phyloP scores from a whole-genome alignment of 2,888 invertebrate genomes.

The Scotopteryx bipunctaria region DNA sequence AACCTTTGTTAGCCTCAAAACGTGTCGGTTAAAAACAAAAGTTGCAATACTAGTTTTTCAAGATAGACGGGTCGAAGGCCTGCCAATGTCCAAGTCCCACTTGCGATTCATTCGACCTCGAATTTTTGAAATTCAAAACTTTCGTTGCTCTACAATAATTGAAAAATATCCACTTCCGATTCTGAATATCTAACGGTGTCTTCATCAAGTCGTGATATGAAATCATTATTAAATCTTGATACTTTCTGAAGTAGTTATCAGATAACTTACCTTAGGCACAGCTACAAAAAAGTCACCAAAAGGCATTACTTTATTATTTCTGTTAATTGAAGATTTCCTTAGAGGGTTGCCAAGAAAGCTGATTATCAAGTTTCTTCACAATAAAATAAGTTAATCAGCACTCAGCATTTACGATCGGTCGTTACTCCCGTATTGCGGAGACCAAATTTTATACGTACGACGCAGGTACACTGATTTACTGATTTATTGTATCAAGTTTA shows the following conservation, averaged over 20 bases:
- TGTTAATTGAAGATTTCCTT: no score
- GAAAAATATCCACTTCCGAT: constrained; percentile 14
- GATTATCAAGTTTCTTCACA: background rate
- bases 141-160: constrained; percentile 52
- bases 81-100: constrained; percentile 53
- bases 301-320: no score
- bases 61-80: constrained; percentile 66
- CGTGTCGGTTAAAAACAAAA: constrained; percentile 74
- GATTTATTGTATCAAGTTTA: constrained; percentile 38
- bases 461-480: constrained; percentile 31
- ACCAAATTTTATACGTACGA: constrained; percentile 40
- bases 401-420: constrained; percentile 37
- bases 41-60: constrained; percentile 74
- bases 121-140: constrained; percentile 54
- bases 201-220: background rate
- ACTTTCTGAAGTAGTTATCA: no score
- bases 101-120: constrained; percentile 67
- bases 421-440: constrained; percentile 44
- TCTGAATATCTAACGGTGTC: background rate
- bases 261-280: no score
- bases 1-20: constrained; percentile 50
- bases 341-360: background rate
- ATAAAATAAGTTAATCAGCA: constrained; percentile 3
- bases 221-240: no score
- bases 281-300: no score